A percentile compares a stretch with the other conserved stretches of the same genome.
phyloP scores from a whole-genome alignment of 1,140 invertebrate genomes.

The Arion vulgaris region DNA sequence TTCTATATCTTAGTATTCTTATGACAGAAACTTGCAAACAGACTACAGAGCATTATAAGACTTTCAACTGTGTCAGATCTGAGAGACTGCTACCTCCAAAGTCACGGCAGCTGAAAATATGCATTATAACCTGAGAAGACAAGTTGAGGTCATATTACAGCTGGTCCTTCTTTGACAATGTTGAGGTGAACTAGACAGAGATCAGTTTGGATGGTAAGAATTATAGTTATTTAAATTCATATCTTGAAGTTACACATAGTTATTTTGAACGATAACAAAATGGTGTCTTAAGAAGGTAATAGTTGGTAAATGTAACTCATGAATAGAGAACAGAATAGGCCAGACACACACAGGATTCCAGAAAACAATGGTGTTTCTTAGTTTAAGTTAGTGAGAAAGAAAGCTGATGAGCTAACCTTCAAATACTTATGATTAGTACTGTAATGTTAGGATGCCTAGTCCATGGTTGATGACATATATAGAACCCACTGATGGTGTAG shows the following conservation, averaged over 20 bases:
- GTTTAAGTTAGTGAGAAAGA: too few relatives aligned
- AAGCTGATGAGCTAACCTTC: too few relatives aligned
- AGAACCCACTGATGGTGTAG: too few relatives aligned
- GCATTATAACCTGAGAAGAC: slow-evolving; percentile 60
- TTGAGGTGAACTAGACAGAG: slow-evolving; percentile 51
- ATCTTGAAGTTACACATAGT: not conserved
- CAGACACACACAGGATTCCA: too few relatives aligned
- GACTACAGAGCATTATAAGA: slow-evolving; percentile 51
- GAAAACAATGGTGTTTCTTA: too few relatives aligned
- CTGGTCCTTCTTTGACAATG: slow-evolving; percentile 63
- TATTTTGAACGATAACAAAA: too few relatives aligned
- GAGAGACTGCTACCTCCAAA: slow-evolving; percentile 63
- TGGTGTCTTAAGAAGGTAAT: too few relatives aligned
- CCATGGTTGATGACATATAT: too few relatives aligned
- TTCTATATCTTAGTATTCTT: not conserved
- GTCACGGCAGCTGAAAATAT: slow-evolving; percentile 61
- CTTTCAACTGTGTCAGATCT: slow-evolving; percentile 58
- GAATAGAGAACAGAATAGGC: too few relatives aligned
- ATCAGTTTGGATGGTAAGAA: slow-evolving; percentile 26
- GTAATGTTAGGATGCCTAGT: too few relatives aligned
- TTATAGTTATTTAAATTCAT: not conserved
- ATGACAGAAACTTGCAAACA: slow-evolving; percentile 57
- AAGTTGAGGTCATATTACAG: slow-evolving; percentile 62
- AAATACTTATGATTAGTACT: too few relatives aligned
- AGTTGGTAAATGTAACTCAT: too few relatives aligned